phyloP scores from a whole-genome alignment of 2,113 vertebrate genomes.

The Laticauda laticaudata region DNA sequence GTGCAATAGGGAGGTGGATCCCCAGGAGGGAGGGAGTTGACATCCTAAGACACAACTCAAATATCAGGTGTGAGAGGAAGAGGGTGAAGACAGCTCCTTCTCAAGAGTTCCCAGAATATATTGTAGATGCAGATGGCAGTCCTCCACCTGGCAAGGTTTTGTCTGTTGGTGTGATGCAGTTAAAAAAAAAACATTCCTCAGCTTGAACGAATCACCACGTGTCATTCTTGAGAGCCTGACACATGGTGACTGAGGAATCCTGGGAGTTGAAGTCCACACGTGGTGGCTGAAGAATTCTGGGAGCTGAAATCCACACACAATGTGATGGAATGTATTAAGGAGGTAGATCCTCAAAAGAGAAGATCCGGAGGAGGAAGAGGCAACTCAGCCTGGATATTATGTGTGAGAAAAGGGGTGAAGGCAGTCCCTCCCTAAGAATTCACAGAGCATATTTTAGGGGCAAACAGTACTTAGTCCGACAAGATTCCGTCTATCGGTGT shows the following conservation, averaged over 20 bases:
- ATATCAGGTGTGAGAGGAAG: too few species aligned
- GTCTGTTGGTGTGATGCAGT: not conserved
- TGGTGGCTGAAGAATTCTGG: not conserved
- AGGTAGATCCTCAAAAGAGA: not conserved
- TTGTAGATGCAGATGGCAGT: not conserved
- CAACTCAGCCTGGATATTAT: not conserved
- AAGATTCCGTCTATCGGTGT: too few species aligned
- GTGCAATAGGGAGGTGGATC: too few species aligned
- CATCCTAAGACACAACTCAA: too few species aligned
- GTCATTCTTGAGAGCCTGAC: not conserved
- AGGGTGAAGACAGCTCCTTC: too few species aligned
- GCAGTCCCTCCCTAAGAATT: not conserved
- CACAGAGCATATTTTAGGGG: too few species aligned
- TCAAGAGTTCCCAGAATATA: not conserved
- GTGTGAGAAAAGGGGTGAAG: not conserved
- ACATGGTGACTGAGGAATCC: too few species aligned
- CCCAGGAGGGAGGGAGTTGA: too few species aligned
- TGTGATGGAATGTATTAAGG: not conserved
- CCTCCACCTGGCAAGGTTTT: not conserved
- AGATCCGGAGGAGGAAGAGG: not conserved
- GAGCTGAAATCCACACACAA: not conserved
- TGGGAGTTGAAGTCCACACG: too few species aligned
- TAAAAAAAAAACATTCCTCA: too few species aligned
- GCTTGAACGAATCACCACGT: not conserved
- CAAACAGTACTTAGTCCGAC: too few species aligned